These are phyloP conservation scores for Cuniculus paca DNA, from an alignment of 2,797 vertebrate species.

Conservation along the genomic window DNA sequence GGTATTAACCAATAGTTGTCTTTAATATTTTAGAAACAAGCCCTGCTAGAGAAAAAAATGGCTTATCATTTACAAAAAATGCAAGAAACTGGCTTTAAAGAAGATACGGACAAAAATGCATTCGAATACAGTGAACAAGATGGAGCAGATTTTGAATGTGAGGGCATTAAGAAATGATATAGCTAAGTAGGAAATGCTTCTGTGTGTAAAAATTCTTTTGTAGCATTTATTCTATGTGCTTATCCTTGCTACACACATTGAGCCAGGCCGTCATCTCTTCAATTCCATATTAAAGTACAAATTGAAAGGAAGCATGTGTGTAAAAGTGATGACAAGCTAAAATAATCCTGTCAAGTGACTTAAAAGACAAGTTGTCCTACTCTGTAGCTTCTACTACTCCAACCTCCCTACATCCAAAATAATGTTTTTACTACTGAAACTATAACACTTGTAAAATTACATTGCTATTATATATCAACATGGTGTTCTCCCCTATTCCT, in stretches of 20 bases:
- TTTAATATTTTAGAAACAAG: conserved; percentile 83
- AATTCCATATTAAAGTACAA: neutral
- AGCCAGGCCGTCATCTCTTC: neutral
- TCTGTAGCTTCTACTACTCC: neutral
- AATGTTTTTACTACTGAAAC: neutral
- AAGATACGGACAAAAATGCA: conserved; percentile 55
- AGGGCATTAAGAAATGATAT: conserved; percentile 61
- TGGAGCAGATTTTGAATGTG: conserved; percentile 53
- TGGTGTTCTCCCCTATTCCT: neutral
- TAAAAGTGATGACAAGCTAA: neutral
- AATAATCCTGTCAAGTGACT: neutral
- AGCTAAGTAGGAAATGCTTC: conserved; percentile 7
- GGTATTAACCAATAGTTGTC: conserved; percentile 31
- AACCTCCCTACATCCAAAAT: neutral
- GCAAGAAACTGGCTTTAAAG: conserved; percentile 71
- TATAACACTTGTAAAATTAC: neutral
- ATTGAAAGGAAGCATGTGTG: neutral
- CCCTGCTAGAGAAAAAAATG: conserved; percentile 86
- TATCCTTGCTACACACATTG: neutral
- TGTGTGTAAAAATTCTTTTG: neutral
- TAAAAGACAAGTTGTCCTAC: neutral
- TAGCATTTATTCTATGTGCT: neutral
- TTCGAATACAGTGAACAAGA: conserved; percentile 51
- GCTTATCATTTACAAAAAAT: conserved; percentile 84
- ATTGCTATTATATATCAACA: neutral